Base-by-base conservation (phyloP, 92 coral and sea anemone species). In the Virgularia gustaviana region DNA sequence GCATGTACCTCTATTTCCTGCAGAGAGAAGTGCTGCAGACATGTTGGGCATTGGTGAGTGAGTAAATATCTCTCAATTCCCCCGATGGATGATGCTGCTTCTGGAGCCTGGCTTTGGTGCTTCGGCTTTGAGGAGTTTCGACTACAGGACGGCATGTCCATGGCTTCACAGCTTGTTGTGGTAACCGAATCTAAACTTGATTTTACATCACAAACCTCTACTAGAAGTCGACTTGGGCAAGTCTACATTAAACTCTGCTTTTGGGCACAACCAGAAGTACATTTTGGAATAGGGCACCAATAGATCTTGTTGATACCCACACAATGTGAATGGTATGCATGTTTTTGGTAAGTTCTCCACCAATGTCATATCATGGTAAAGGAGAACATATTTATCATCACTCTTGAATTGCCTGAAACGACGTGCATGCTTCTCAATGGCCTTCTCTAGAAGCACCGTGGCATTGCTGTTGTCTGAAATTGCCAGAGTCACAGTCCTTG, bases 211-310 rank as follows among this genome's bases (percentile, higher is more conserved):
- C n/a, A n/a, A n/a, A n/a, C n/a, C n/a, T n/a, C n/a, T n/a, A n/a
- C n/a, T n/a, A n/a, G n/a, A n/a, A n/a, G n/a, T n/a, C n/a, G n/a
- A n/a, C n/a, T n/a, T n/a, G n/a, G n/a, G n/a, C 75, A 57, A 29
- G 35, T 56, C 64, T 65, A 58, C 73, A 57, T 81, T 84, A 73
- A 72, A 73, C 15, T 85, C 90, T 11, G 67, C 79, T 78, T 77
- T 66, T 8, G 65, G 55, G 66, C 84, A 86, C 34, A 86, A 70
- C 90, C 90, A 86, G 53, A 84, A 86, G 35, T 78, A 82, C 18
- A 86, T 66, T 65, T 82, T 86, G 55, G 90, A 82, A 63, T 86
- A 86, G 19, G 87, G 85, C 72, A 76, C 73, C 9, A 78, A 73
- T 52, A 82, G 68, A 41, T 86, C 90, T 16, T 67, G 30, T 31